Conservation (phyloP, 64 coral and sea anemone species). For the Exaiptasia diaphana region DNA sequence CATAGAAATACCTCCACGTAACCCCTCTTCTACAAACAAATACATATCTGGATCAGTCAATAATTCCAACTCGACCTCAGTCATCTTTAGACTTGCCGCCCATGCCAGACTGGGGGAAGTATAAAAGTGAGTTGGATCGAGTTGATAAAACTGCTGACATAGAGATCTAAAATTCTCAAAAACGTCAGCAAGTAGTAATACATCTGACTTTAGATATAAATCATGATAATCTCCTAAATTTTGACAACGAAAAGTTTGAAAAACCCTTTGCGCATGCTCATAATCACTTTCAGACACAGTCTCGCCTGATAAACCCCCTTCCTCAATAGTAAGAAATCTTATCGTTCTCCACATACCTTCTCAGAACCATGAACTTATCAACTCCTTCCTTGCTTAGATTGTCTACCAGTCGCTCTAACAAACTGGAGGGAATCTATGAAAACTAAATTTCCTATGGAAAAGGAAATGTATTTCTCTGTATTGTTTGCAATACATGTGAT, state of each 20-base stretch:
- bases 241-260: not conserved
- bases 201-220: not conserved
- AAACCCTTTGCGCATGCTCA: not conserved
- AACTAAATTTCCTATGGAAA: not conserved
- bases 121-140: not conserved
- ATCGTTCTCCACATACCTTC: not conserved
- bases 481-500: constrained; percentile 27
- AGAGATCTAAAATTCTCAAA: not conserved
- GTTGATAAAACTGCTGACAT: not conserved
- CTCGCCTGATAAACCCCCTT: not conserved
- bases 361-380: constrained; percentile 3
- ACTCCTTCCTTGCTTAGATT: not conserved
- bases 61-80: not conserved
- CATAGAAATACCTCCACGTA: not conserved
- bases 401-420: not conserved
- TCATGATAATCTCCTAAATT: not conserved
- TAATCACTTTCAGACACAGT: not conserved
- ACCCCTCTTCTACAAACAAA: not conserved
- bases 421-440: constrained; percentile 50
- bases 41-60: not conserved
- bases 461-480: constrained; percentile 25
- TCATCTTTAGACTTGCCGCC: not conserved
- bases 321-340: not conserved
- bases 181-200: not conserved
- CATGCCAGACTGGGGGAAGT: not conserved